Base-by-base conservation (phyloP, 2,797 vertebrate genomes). In the Arnoldichthys spilopterus region DNA sequence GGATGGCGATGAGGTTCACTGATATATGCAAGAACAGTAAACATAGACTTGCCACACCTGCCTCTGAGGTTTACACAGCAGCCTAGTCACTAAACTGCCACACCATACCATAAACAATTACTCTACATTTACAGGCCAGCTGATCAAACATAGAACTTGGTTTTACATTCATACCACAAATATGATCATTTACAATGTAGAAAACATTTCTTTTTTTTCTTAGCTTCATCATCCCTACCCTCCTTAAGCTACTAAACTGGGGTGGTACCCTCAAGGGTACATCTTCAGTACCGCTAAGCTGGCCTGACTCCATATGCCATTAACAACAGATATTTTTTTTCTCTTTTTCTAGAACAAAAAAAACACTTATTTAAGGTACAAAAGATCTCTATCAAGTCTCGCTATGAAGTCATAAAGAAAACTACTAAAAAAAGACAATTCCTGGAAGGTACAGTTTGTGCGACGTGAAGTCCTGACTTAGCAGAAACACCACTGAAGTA, bases 31-130 rank as follows among this genome's bases (percentile, higher is more conserved):
- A 76, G 64, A 63, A 66, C 49, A 53, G 59, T 79, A 68, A 82
- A 81, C 85, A 77, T 45, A 78, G 56, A 77, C 63, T 53, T 28
- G 22, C 53, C 79, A 82, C 79, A 72, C 77, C 75, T 82, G 62
- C n/a, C 61, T 74, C 83, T 70, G 79, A 74, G 22, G 70, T 16
- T 54, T 76, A 72, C 67, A 58, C 37, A 56, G 37, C 54, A 34
- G 62, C 15, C 51, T 26, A 22, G 47, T 53, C 40, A 16, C 40
- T 15, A 24, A 49, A 37, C 43, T 37, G 40, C 8, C 3, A 67
- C 32, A 75, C 28, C n/a, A 24, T 13, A 54, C 43, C 30, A 45
- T 59, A 16, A 53, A 30, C 53, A 58, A 37, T 63, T 43, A 73
- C 34, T 22, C 11, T 30, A 45, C 43, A 26, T 18, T 61, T 32